Evolutionary conservation across 2,888 invertebrate genomes (phyloP), one percentile per base, ranked within the genome.

Genomic region (Zelleria hepariella): DNA sequence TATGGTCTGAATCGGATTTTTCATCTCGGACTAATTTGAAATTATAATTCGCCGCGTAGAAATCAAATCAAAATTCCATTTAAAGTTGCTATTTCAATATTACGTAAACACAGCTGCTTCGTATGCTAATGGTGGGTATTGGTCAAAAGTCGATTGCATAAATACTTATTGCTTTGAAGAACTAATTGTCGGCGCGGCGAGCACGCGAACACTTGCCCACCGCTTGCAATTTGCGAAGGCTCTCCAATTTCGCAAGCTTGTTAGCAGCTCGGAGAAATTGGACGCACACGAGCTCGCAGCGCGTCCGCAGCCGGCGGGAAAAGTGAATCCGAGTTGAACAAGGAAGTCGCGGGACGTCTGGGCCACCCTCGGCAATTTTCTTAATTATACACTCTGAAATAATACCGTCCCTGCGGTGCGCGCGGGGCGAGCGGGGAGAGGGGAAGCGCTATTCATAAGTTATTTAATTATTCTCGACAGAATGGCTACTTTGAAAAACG

Each of bases 41-140:
- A 87, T 86, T 87, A 86, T 86, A 86, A 87, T 79, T 70, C 72
- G 73, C 74, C 71, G 75, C 74, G 75, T 82, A 85, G 83, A 82
- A 86, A 86, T 86, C 85, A 80, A 86, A 87, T 87, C 86, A 86
- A 86, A 86, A 86, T 87, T 85, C 86, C 83, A 87, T 87, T 85
- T 82, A 80, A 86, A 85, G 78, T 79, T 85, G 72, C 76, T 71
- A 78, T 84, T 85, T 82, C 80, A 84, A 85, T 87, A 82, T 84
- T 82, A 80, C 74, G 75, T 68, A 26, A n/a, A 58, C 55, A 42
- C 60, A 60, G 60, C 58, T 58, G 60, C 27, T 58, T 18, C 18
- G 20, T 55, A 55, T 42, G 55, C 55, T 18, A 42, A 55, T 55
- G 24, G 21, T 21, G 21, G 32, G 18, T 32, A 8, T 32, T 27